A percentile compares a stretch with the other conserved stretches of the same genome.
phyloP scores from a whole-genome alignment of 1,140 invertebrate species.

The Eurosta solidaginis region DNA sequence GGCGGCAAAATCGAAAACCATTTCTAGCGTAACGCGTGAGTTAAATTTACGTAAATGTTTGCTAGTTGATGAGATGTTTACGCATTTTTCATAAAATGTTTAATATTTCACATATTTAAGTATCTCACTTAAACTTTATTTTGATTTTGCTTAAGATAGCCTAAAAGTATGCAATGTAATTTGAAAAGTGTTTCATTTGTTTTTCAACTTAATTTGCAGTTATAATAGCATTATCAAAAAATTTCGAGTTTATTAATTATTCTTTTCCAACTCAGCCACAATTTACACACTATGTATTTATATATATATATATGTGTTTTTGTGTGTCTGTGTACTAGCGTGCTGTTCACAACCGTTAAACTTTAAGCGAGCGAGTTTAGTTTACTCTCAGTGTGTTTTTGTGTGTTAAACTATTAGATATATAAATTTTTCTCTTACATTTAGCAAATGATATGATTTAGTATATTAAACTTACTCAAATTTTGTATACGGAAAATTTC shows the following conservation, averaged over 20 bases:
- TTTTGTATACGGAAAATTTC: too few species aligned
- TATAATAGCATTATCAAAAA: not conserved
- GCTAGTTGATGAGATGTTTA: too few species aligned
- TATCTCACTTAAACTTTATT: not conserved
- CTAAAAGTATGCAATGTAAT: not conserved
- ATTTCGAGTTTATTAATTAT: not conserved
- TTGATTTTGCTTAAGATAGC: not conserved
- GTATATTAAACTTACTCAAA: too few species aligned
- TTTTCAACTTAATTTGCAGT: not conserved
- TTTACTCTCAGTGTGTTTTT: conserved; percentile 32
- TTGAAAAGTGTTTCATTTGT: not conserved
- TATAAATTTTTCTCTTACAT: conserved; percentile 13
- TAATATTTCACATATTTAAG: not conserved
- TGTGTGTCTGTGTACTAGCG: conserved; percentile 15
- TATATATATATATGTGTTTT: not conserved
- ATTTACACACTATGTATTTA: conserved; percentile 14
- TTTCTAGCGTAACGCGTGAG: too few species aligned
- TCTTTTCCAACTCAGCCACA: conserved; percentile 7
- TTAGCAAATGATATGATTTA: conserved; percentile 42
- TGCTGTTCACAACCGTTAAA: conserved; percentile 53
- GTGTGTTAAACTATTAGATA: conserved; percentile 36
- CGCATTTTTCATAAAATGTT: not conserved
- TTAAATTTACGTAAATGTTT: not conserved
- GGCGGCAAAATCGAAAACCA: not conserved
- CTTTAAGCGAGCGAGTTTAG: conserved; percentile 56